Base-by-base conservation (phyloP, 2,888 invertebrate species). In the Dascillus cervinus region DNA sequence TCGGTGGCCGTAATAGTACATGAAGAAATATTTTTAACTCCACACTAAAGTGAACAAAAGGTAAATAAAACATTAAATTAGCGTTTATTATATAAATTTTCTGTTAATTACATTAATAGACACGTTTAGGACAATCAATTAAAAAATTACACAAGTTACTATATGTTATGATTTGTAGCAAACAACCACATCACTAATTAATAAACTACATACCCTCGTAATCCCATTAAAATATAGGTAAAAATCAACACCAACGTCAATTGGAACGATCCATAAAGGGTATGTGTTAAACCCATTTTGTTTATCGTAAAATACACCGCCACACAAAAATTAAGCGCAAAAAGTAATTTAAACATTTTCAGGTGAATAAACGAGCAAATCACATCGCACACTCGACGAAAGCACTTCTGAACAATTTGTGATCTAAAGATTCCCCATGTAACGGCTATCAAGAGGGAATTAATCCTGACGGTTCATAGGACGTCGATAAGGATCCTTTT, bases 211-310 rank as follows among this genome's bases (percentile, higher is more conserved):
- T 41, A 62, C 62, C 58, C 47, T 52, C 49, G 48, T 13, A 61
- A 22, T 13, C 54, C 28, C 20, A 60, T 43, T 22, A 62, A 43
- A 9, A 60, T 29, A 40, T 61, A 57, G n/a, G 57, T 55, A 23
- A 58, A 52, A 29, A 52, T 44, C 10, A 59, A 38, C 11, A 60
- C 58, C 19, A 59, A 32, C 13, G 50, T 36, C 21, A 62, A 33
- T 26, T 58, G 58, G 10, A 56, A 40, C n/a, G 56, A 50, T 13
- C 55, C 60, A 33, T 58, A 55, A 15, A 59, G 14, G 2, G 53
- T 55, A 25, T 46, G 32, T 14, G 44, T 22, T 4, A 44, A 9
- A 13, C 38, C 38, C 43, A 43, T 44, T 13, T 27, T 35, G 21
- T 5, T 22, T 22, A n/a, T n/a, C n/a, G n/a, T n/a, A n/a, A n/a